Evolutionary conservation across 2,797 vertebrate genomes (phyloP).

Genomic region (Bovichtus variegatus): DNA sequence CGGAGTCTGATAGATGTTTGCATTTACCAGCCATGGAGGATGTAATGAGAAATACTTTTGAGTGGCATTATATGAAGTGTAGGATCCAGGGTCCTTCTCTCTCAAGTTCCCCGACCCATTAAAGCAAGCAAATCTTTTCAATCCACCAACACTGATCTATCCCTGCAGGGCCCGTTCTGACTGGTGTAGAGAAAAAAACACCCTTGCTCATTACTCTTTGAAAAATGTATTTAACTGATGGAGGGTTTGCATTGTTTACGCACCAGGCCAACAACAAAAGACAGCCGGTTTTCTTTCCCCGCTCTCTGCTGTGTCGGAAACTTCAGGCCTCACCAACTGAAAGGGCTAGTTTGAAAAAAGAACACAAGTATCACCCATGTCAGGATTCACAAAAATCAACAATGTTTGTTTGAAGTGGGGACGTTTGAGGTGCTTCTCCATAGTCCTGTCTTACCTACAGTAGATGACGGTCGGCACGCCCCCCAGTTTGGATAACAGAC

Average conservation of each 20-base stretch:
- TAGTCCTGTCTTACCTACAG: no score
- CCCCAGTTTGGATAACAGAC: no score
- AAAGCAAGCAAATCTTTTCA: background rate
- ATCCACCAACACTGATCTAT: background rate
- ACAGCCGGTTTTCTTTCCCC: background rate
- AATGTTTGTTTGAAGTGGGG: no score
- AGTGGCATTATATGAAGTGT: background rate
- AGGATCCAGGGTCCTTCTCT: background rate
- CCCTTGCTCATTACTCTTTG: background rate
- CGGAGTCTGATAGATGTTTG: no score
- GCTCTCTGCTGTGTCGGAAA: conserved; percentile 10
- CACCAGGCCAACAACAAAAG: conserved; percentile 18
- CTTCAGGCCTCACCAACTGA: conserved; percentile 39
- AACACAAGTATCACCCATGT: background rate
- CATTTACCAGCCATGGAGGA: no score
- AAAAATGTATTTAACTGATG: background rate
- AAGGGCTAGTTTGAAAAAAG: background rate
- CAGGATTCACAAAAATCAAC: background rate
- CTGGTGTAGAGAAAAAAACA: background rate
- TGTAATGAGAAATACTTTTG: no score
- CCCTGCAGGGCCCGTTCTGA: background rate
- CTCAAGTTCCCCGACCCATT: background rate
- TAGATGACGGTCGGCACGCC: no score
- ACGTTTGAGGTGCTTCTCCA: no score
- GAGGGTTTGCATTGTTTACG: conserved; percentile 8